phyloP scores from a whole-genome alignment of 2,797 vertebrate species.

The Ficedula albicollis region DNA sequence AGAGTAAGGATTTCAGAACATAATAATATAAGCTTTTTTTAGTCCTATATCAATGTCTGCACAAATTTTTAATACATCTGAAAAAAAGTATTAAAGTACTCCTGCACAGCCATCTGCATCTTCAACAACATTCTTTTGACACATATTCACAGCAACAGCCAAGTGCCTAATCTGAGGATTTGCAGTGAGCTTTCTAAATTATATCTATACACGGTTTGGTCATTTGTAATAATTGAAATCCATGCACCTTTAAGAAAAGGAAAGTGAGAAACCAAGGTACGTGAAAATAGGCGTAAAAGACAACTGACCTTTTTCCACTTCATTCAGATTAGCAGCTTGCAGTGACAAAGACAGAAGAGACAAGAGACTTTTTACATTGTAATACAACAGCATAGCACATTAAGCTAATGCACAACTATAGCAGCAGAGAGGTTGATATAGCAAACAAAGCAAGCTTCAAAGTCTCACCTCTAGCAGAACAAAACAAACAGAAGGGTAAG shows the following conservation, averaged over 20 bases:
- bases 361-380: constrained; percentile 85
- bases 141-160: neutral
- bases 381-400: constrained; percentile 74
- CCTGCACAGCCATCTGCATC: neutral
- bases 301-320: constrained; percentile 99
- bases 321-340: constrained; percentile 99
- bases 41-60: neutral
- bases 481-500: constrained; percentile 53
- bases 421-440: constrained; percentile 66
- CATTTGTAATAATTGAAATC: constrained; percentile 45
- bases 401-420: constrained; percentile 72
- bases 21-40: neutral
- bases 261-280: constrained; percentile 61
- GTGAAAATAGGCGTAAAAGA: constrained; percentile 81
- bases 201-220: neutral
- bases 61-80: neutral
- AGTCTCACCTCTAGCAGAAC: constrained; percentile 67
- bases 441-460: constrained; percentile 58
- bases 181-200: constrained; percentile 38
- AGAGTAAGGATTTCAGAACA: neutral
- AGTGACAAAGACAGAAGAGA: constrained; percentile 88
- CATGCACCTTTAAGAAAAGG: constrained; percentile 66
- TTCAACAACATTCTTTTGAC: neutral
- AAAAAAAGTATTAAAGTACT: neutral
- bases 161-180: neutral